Percentiles rank a stretch among this genome's conserved stretches.
phyloP scores from a whole-genome alignment of 2,797 vertebrate species.

The Tinamus major region DNA sequence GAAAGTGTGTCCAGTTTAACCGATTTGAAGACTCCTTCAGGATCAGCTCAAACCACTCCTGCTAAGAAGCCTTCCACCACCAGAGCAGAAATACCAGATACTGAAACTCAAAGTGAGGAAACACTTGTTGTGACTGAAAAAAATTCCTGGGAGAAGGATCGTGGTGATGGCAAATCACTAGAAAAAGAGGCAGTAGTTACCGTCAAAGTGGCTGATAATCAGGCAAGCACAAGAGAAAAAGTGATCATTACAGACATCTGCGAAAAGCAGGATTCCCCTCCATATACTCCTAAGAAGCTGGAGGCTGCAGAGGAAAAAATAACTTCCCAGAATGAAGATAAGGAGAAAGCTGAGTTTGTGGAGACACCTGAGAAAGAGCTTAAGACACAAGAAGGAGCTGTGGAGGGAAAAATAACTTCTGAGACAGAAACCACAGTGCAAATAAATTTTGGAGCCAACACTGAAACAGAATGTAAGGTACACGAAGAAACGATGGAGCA shows the following conservation, averaged over 20 bases:
- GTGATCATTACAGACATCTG: not conserved
- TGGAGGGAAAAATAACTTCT: not conserved
- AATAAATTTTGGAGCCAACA: not conserved
- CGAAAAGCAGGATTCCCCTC: not conserved
- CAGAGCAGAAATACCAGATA: not conserved
- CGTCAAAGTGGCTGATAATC: not conserved
- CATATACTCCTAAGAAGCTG: constrained; percentile 12
- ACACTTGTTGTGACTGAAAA: constrained; percentile 40
- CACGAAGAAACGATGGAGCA: not conserved
- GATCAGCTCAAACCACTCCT: constrained; percentile 83
- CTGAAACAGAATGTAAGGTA: not conserved
- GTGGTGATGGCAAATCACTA: not conserved
- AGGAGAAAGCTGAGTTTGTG: not conserved
- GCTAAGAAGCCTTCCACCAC: constrained; percentile 17
- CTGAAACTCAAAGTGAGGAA: constrained; percentile 43
- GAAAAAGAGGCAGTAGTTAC: not conserved
- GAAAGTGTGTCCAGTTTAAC: constrained; percentile 86
- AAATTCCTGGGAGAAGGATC: constrained; percentile 3
- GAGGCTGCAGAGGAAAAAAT: not conserved
- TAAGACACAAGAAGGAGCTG: not conserved
- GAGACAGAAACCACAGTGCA: not conserved
- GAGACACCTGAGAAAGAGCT: not conserved
- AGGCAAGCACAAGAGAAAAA: not conserved
- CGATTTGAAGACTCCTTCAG: constrained; percentile 78
- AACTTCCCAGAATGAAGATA: not conserved